Base-by-base conservation (phyloP, 2,113 vertebrate species). In the Lethenteron reissneri region DNA sequence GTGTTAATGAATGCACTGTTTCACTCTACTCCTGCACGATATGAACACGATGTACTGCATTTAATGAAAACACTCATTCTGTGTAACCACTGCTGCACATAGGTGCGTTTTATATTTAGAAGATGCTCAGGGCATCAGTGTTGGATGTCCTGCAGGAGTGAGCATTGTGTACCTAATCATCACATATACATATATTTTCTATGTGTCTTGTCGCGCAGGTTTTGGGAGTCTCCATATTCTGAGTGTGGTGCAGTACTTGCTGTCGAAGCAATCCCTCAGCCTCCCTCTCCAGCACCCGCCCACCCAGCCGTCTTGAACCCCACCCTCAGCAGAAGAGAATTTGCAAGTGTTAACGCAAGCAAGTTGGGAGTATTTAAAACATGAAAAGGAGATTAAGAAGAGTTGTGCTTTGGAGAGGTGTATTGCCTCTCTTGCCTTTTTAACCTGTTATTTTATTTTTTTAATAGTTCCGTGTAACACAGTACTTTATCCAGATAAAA, bases 211-310 rank as follows among this genome's bases (percentile, higher is more conserved):
- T 4, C 3, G 60, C 14, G 1, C 14, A 64, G 60, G 60, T 64
- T 14, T 19, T 64, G 60, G n/a, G 60, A 64, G 60, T 64, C 14
- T 64, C 60, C 60, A 64, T 64, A 64, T 64, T 64, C 60, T 64
- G 60, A 64, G 60, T 14, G 60, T 64, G 60, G 60, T 15, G 17
- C 60, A 19, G 17, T 64, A 14, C 14, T 19, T 15, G 60, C 14
- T 64, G 60, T 15, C 14, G 5, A 14, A 64, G 60, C 60, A 64
- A 14, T 14, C 17, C 8, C 14, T 7, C 60, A 15, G 17, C 17
- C 60, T 64, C 14, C 60, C 14, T 14, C 17, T 14, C 14, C 14
- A 64, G 17, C 17, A 64, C 60, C 60, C 8, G 8, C 17, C 17
- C 17, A 64, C 14, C 60, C 14, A 14, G 14, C 17, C 60, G 14